phyloP scores from a whole-genome alignment of 2,888 invertebrate species.

The Cataglyphis altisquamis region DNA sequence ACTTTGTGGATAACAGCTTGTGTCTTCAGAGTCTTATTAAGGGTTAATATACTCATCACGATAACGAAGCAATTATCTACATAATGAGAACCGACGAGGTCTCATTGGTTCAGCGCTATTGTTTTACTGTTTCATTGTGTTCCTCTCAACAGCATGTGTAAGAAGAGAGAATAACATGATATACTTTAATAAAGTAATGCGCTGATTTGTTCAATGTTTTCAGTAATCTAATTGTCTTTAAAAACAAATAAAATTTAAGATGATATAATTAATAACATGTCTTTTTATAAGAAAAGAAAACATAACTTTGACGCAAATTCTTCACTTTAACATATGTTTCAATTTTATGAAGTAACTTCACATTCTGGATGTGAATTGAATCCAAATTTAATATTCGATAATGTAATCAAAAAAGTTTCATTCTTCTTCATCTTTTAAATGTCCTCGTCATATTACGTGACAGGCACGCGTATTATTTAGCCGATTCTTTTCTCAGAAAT shows the following conservation, averaged over 20 bases:
- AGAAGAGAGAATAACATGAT: not conserved
- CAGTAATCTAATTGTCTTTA: not conserved
- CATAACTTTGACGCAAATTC: not conserved
- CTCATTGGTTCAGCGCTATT: not conserved
- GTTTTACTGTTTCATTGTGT: slow-evolving; percentile 7
- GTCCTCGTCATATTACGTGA: not conserved
- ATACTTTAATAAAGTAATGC: not conserved
- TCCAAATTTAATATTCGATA: not conserved
- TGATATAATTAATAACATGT: not conserved
- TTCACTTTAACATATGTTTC: not conserved
- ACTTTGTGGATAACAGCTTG: not conserved
- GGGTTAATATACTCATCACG: slow-evolving; percentile 5
- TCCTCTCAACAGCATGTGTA: not conserved
- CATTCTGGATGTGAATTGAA: not conserved
- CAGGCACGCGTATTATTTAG: not conserved
- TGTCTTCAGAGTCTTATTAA: slow-evolving; percentile 10
- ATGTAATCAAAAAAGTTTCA: slow-evolving; percentile 7
- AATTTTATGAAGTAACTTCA: not conserved
- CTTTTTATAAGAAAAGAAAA: not conserved
- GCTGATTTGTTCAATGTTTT: not conserved
- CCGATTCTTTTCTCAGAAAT: not conserved
- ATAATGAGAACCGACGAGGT: slow-evolving; percentile 2
- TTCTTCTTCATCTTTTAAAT: not conserved
- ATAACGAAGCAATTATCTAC: slow-evolving; percentile 20
- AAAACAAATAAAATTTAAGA: not conserved